Base-by-base conservation (phyloP, 1,140 invertebrate genomes). In the Caenorhabditis remanei region DNA sequence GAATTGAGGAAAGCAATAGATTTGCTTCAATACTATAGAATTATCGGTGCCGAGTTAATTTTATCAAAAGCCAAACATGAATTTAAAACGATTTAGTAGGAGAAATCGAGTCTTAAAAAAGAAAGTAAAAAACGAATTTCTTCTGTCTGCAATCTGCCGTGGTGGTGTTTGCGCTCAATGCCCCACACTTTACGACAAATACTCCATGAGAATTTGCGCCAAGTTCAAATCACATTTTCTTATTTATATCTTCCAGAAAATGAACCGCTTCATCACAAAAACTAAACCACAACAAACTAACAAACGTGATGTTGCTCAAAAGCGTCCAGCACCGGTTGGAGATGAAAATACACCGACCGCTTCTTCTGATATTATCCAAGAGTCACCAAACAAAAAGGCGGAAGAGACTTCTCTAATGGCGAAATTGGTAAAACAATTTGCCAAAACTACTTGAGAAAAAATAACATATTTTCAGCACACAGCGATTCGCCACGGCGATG, bases 241-340 rank as follows among this genome's bases (percentile, higher is more conserved):
- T 71, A 16, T 41, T 41, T 41, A 21, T 32, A 61, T 5, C 40
- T 46, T 79, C 11, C 71, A 79, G 71, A 50, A 4, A 16, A 79
- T 79, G 71, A 79, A 79, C n/a, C 16, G 71, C 6, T 79, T 79
- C 9, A 41, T 79, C 21, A 79, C 71, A 24, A 79, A n/a, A 50
- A 50, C 19, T 11, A 79, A 79, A n/a, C 19, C 43, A 21, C 3
- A 32, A 32, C 32, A 7, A 50, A 79, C 11, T 43, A 50, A 79
- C 4, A 50, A 24, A 50, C 14, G 53, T 32, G 21, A 21, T 9
- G n/a, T n/a, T 43, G 5, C 40, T 5, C 21, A 32, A 21, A 63
- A 40, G 61, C 21, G 9, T 24, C 24, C 61, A 11, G 61, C 11
- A 32, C 21, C 61, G 9, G 13, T 14, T 32, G 8, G n/a, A 32